Evolutionary conservation across 2,113 vertebrate genomes (phyloP).

Genomic region (Balaeniceps rex): DNA sequence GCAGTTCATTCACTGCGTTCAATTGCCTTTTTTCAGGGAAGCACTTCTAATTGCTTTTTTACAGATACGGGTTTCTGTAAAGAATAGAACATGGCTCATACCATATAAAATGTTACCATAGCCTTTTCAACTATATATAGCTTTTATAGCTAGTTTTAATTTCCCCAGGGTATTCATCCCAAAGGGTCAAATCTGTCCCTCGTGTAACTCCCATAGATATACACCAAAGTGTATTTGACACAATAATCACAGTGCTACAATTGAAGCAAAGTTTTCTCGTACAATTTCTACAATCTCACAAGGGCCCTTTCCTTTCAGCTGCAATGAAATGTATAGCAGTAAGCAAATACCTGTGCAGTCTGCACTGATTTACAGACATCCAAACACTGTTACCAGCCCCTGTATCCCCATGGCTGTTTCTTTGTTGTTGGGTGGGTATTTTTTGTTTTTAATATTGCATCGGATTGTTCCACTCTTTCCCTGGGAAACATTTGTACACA

Average conservation of each 20-base stretch:
- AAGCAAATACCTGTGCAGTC: neutral
- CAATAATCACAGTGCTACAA: neutral
- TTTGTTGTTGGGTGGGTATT: neutral
- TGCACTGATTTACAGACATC: conserved; percentile 11
- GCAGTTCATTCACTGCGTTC: conserved; percentile 52
- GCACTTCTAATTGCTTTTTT: conserved; percentile 57
- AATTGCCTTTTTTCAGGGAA: conserved; percentile 42
- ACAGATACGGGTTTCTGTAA: conserved; percentile 52
- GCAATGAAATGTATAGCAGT: neutral
- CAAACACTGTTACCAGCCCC: neutral
- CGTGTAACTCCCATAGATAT: neutral
- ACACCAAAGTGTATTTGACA: neutral
- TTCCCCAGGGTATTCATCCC: conserved; percentile 7
- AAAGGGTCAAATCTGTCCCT: conserved; percentile 2
- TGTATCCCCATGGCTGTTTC: neutral
- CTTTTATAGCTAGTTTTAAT: conserved; percentile 40
- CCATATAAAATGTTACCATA: neutral
- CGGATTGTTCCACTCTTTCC: neutral
- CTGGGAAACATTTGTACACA: conserved; percentile 2
- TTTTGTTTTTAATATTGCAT: neutral
- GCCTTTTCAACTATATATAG: conserved; percentile 35
- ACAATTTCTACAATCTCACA: neutral
- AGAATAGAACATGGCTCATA: conserved; percentile 20
- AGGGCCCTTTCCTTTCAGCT: neutral
- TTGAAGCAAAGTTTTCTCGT: neutral